phyloP scores from a whole-genome alignment of 2,888 invertebrate species.

The Mactromeris polynyma region DNA sequence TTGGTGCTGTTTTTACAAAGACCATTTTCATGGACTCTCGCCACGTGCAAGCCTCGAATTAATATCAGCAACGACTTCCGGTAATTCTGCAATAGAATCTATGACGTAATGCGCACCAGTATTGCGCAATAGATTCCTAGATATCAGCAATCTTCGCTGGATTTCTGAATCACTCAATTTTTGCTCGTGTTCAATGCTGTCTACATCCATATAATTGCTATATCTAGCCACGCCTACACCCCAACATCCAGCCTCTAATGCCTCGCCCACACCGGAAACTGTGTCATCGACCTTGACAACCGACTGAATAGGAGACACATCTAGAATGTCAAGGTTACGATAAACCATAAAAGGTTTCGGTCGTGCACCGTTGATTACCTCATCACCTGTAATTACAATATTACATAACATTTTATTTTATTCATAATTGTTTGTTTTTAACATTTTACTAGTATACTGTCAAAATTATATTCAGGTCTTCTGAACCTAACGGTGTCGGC shows the following conservation, averaged over 20 bases:
- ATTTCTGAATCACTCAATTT: slow-evolving; percentile 81
- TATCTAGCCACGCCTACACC: slow-evolving; percentile 86
- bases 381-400: slow-evolving; percentile 84
- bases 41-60: slow-evolving; percentile 84
- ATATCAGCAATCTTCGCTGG: slow-evolving; percentile 72
- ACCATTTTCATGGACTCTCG: slow-evolving; percentile 79
- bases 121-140: slow-evolving; percentile 82
- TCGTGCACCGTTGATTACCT: slow-evolving; percentile 85
- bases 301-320: slow-evolving; percentile 84
- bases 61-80: slow-evolving; percentile 85
- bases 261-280: slow-evolving; percentile 86
- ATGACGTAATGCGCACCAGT: slow-evolving; percentile 87
- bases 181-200: slow-evolving; percentile 82
- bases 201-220: slow-evolving; percentile 87
- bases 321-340: slow-evolving; percentile 86
- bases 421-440: too few relatives aligned
- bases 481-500: too few relatives aligned
- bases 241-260: slow-evolving; percentile 87
- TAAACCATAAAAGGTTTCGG: slow-evolving; percentile 87
- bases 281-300: slow-evolving; percentile 87
- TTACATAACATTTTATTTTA: too few relatives aligned
- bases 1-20: not conserved
- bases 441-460: too few relatives aligned
- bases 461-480: too few relatives aligned
- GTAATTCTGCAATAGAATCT: slow-evolving; percentile 86